Evolutionary conservation across 2,888 invertebrate genomes (phyloP), one percentile per base, ranked within the genome.

Genomic region (Carcina quercana): DNA sequence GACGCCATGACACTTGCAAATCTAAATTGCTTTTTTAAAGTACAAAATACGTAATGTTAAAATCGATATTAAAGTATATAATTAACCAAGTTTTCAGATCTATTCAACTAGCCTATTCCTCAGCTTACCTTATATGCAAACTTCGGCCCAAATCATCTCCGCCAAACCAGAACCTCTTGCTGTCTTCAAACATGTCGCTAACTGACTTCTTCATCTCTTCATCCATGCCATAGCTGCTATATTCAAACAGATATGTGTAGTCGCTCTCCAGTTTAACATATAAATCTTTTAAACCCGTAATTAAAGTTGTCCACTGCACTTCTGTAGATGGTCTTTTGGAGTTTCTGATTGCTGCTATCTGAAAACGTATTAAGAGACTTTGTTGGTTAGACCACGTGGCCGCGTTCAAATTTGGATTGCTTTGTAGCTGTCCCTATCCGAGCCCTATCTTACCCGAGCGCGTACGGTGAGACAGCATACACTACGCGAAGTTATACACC

Each of bases 161-260:
- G 3, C 53, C 63, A 24, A 82, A 76, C 83, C 83, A 83, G 34
- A 54, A 73, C 1, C 53, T 48, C 32, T 63, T 71, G 3, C 63
- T 63, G 1, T 61, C 46, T 1, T 34, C 32, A 2, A 66, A 46
- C 39, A 68, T 34, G 1, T 37, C 30, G 0, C 45, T 35, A 0
- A 71, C 40, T 2, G 42, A 34, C 0, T 15, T 36, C 32, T 58
- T 59, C 15, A 39, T 46, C 0, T 33, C 34, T 1, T 43, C 43
- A 26, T 64, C 50, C 73, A 82, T 74, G 3, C 62, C 63, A 22
- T 63, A 83, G 3, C 45, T 60, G 7, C 58, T 53, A 41, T 59
- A 79, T 28, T 76, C 63, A 31, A 82, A 70, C 1, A 83, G 25
- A 37, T 80, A 83, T 0, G 80, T 67, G 34, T 76, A 79, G 27